Evolutionary conservation across 2,888 invertebrate genomes (phyloP), one percentile per base, ranked within the genome.

Genomic region (Torymus tubicola): DNA sequence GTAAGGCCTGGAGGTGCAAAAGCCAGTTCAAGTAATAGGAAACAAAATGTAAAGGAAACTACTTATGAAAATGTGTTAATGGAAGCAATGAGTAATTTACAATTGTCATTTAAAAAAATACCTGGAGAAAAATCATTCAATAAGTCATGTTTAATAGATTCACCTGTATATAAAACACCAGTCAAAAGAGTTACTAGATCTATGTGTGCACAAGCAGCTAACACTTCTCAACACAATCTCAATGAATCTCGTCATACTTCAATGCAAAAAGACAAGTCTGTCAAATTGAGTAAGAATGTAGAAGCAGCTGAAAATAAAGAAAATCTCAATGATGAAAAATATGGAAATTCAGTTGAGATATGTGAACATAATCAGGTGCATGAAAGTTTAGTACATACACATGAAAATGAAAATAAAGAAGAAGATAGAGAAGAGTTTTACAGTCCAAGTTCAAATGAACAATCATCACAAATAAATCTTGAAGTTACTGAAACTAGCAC

Each of bases 41-140:
- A 72, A 65, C 76, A 21, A 65, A 31, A 13, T 13, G 13, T 68
- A 10, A 78, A 82, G 18, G 81, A 81, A 61, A 78, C 75, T 13
- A 86, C 86, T 3, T 84, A 86, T 8, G 85, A 87, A 4, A 82
- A 86, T 55, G 80, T 86, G 21, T 79, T 87, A 0, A 77, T 64
- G 1, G 85, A 86, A 61, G 86, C 86, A 13, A 83, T 85, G 80
- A 83, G 53, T 8, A 84, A 83, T n/a, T 81, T 87, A 13, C 84
- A 88, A 14, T 60, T 87, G 12, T 85, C 84, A 12, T 21, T 79
- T 11, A 81, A 81, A 57, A 82, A 79, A 52, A 70, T 60, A 21
- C 42, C 55, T n/a, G 21, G 68, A 50, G 78, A 78, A 13, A 82
- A 82, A 50, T 78, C 75, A 65, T 24, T 76, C n/a, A 67, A 76